Base-by-base conservation (phyloP, 2,888 invertebrate species). In the Eurytoma californica region DNA sequence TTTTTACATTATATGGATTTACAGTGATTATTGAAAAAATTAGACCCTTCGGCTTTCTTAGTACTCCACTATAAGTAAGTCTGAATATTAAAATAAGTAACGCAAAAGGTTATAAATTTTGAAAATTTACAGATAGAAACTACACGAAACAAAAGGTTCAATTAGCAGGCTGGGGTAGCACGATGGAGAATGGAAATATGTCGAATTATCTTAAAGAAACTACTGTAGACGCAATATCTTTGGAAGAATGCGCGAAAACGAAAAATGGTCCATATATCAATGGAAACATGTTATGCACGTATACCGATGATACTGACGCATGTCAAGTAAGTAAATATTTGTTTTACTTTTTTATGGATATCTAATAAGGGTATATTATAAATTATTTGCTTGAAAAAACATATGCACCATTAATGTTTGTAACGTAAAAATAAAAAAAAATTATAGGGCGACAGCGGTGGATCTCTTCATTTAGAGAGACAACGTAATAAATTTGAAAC, bases 381-480 rank as follows among this genome's bases (percentile, higher is more conserved):
- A n/a, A n/a, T 53, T n/a, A 53, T n/a, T n/a, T 3, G 16, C n/a
- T n/a, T 53, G 14, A 9, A 53, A 53, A 53, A 53, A 53, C 2
- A 39, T 39, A 39, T 39, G 9, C 9, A 9, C 39, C 9, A 0
- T 9, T 7, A 39, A 39, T 39, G 5, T 39, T 39, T 39, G 0
- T 39, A 39, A 0, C 14, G 4, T 51, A 13, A 66, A 51, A 51
- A 72, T 77, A 16, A 39, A 9, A 18, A 69, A 20, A 63, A 73
- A 67, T 72, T 51, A 47, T 88, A 94, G 94, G 94, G 94, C 18
- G 94, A 94, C 85, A 94, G 94, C 84, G 94, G 94, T 20, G 94
- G 94, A 2, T 94, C 94, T 0, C 87, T 94, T 63, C 82, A 93
- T 47, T 91, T 91, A 3, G 58, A 69, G 58, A 61, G 74, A 20